These are phyloP conservation scores for Tribolium castaneum DNA, from an alignment of 1,140 invertebrate genomes.

Conservation along the genomic window DNA sequence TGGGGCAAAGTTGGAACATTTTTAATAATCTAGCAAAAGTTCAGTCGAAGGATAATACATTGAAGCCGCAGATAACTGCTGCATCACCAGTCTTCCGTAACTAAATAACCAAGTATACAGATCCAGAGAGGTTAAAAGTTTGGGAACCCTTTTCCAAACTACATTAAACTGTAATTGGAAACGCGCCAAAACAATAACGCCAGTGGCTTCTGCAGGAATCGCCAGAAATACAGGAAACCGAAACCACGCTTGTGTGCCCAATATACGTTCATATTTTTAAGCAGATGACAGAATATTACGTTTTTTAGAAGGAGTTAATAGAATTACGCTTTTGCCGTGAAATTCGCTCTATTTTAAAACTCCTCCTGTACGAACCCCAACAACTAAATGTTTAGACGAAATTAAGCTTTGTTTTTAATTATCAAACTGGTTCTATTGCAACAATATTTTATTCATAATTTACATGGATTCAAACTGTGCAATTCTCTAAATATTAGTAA, in stretches of 20 bases:
- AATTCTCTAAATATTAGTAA: no score
- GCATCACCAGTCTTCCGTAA: constrained; percentile 39
- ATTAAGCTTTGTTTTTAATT: no score
- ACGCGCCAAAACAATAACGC: constrained; percentile 45
- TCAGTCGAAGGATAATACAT: constrained; percentile 27
- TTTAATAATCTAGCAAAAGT: constrained; percentile 24
- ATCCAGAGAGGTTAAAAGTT: constrained; percentile 45
- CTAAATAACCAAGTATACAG: constrained; percentile 45
- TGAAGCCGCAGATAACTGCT: constrained; percentile 33
- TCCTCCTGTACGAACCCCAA: no score
- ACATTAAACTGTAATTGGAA: constrained; percentile 47
- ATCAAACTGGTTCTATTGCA: no score
- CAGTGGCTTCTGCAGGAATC: constrained; percentile 39
- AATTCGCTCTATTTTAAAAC: background rate
- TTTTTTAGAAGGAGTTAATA: constrained; percentile 30
- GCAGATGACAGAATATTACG: constrained; percentile 18
- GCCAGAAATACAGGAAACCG: constrained; percentile 37
- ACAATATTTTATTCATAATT: no score
- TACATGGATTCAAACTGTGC: no score
- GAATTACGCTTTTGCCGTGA: background rate
- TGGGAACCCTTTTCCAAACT: constrained; percentile 43
- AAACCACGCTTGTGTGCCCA: constrained; percentile 35
- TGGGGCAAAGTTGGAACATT: constrained; percentile 15
- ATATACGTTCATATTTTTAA: constrained; percentile 31
- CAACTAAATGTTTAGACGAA: no score